These are phyloP conservation scores for Girardinus metallicus DNA, from an alignment of 2,797 vertebrate species.

Conservation along the genomic window DNA sequence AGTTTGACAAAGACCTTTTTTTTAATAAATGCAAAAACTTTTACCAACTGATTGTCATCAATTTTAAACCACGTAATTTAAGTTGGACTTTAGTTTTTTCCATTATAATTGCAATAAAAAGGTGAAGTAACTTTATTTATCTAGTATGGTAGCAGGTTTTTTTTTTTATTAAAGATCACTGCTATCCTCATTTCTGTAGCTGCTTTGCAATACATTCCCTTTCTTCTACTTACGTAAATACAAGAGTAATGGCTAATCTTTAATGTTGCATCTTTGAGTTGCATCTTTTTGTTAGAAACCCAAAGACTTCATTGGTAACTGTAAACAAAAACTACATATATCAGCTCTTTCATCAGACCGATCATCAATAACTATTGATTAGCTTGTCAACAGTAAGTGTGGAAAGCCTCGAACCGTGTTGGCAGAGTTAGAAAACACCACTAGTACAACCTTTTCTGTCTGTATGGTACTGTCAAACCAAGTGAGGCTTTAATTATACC, in stretches of 20 bases:
- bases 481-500: conserved; percentile 29
- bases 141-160: background rate
- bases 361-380: conserved; percentile 62
- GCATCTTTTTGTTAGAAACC: conserved; percentile 35
- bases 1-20: background rate
- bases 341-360: conserved; percentile 22
- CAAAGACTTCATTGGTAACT: conserved; percentile 49
- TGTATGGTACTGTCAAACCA: conserved; percentile 24
- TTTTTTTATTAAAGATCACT: background rate
- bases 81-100: background rate
- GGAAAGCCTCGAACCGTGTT: conserved; percentile 36
- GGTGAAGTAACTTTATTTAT: background rate
- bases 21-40: background rate
- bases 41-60: background rate
- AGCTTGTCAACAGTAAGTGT: conserved; percentile 27
- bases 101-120: background rate
- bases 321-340: conserved; percentile 49
- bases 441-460: conserved; percentile 18
- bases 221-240: conserved; percentile 16
- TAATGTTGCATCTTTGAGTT: conserved; percentile 12
- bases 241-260: conserved; percentile 35
- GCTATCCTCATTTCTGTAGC: conserved; percentile 7
- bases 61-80: background rate
- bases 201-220: conserved; percentile 2
- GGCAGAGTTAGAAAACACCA: conserved; percentile 17